Conservation (phyloP, 2,797 vertebrate genomes). For the Fratercula arctica region DNA sequence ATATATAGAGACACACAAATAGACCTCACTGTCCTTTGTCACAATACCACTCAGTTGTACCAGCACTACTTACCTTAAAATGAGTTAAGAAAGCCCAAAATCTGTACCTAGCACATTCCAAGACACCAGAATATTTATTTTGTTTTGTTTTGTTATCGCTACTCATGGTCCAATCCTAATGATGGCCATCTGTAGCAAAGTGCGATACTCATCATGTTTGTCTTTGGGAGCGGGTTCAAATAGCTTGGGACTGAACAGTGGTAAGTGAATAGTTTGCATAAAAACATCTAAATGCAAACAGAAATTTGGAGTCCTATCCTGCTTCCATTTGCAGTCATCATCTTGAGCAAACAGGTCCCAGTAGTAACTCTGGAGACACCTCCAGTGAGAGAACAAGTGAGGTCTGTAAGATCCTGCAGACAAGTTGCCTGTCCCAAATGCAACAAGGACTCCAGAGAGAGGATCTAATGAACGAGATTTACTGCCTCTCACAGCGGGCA, state of each 20-base stretch:
- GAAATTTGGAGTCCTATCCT: not conserved
- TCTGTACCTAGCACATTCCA: not conserved
- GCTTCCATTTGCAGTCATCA: not conserved
- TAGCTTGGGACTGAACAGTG: not conserved
- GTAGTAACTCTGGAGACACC: not conserved
- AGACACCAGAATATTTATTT: not conserved
- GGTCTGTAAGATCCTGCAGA: not conserved
- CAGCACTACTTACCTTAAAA: not conserved
- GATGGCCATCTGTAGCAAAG: not conserved
- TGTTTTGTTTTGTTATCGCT: not conserved
- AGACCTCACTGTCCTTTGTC: not conserved
- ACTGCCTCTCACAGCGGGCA: not conserved
- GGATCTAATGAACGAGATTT: not conserved
- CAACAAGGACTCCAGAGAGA: not conserved
- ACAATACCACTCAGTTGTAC: not conserved
- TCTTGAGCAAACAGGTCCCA: not conserved
- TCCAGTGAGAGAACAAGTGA: not conserved
- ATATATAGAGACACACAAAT: not conserved
- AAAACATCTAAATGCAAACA: not conserved
- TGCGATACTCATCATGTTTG: not conserved
- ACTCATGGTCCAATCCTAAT: not conserved
- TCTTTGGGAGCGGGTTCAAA: not conserved
- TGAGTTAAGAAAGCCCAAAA: not conserved
- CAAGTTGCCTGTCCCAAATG: not conserved
- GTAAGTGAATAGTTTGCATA: not conserved